These are phyloP conservation scores for Drosophila putrida DNA, from an alignment of 2,888 invertebrate species.

Conservation along the genomic window DNA sequence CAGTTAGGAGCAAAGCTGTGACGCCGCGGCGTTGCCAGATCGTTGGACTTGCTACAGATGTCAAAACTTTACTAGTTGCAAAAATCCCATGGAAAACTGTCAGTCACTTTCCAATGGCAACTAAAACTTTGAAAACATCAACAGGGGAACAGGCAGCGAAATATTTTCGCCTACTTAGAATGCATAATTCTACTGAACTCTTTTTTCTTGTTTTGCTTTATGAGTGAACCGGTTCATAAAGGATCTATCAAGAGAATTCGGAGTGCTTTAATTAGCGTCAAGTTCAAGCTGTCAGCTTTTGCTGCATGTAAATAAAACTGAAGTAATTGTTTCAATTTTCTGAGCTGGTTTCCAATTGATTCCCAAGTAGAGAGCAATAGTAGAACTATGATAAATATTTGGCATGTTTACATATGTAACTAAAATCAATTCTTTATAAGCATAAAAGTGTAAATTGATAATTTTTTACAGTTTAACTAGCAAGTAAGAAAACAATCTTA, in stretches of 20 bases:
- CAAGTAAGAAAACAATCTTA: no score
- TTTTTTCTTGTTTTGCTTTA: background rate
- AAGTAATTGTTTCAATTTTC: background rate
- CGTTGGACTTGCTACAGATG: background rate
- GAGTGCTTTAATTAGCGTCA: background rate
- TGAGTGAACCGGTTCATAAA: slow-evolving; percentile 2
- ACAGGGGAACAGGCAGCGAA: background rate
- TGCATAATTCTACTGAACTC: background rate
- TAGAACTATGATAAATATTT: background rate
- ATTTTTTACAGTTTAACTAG: no score
- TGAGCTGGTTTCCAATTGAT: background rate
- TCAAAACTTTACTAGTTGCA: background rate
- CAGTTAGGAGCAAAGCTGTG: slow-evolving; percentile 5
- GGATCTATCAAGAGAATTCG: background rate
- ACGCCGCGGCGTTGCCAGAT: slow-evolving; percentile 14
- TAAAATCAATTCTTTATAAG: no score
- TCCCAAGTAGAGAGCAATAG: background rate
- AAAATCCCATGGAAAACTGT: background rate
- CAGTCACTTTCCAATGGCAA: background rate
- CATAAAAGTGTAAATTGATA: no score
- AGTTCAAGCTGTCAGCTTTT: background rate
- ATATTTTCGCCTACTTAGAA: background rate
- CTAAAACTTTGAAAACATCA: slow-evolving; percentile 6
- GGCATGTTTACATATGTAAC: background rate
- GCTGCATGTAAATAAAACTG: background rate